A percentile compares a stretch with the other conserved stretches of the same genome.
phyloP scores from a whole-genome alignment of 2,797 vertebrate species.

The Morus bassanus region DNA sequence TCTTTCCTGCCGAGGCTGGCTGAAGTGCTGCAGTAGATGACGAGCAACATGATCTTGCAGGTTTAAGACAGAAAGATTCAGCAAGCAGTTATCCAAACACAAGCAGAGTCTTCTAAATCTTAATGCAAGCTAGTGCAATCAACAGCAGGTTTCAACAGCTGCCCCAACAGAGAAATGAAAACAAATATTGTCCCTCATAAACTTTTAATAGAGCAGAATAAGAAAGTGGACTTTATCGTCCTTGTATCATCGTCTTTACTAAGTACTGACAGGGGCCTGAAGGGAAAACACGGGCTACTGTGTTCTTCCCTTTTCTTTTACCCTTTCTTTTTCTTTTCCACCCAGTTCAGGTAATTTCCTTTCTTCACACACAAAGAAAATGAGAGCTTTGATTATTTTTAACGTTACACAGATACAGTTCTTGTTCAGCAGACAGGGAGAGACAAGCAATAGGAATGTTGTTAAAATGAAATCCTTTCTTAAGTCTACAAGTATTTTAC shows the following conservation, averaged over 20 bases:
- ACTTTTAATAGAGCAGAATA: not conserved
- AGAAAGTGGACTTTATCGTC: not conserved
- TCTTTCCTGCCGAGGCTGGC: not conserved
- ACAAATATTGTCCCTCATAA: not conserved
- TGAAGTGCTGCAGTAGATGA: not conserved
- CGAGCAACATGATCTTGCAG: accelerated
- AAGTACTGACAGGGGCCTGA: not conserved
- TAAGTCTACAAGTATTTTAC: not conserved
- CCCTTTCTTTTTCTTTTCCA: not conserved
- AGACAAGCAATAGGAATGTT: accelerated
- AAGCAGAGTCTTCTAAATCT: not conserved
- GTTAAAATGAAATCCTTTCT: not conserved
- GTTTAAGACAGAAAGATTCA: not conserved
- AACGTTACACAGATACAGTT: accelerated
- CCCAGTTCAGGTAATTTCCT: not conserved
- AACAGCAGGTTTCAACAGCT: not conserved
- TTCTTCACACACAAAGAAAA: not conserved
- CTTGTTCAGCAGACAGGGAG: not conserved
- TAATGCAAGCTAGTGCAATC: too few species aligned
- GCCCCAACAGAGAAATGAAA: not conserved
- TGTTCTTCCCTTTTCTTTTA: not conserved
- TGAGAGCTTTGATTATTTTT: not conserved
- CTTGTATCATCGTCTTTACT: not conserved
- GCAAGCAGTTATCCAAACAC: too few species aligned
- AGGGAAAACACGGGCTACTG: not conserved